These are phyloP conservation scores for Ammodytes dubius DNA, from an alignment of 2,113 vertebrate genomes.

Conservation along the genomic window DNA sequence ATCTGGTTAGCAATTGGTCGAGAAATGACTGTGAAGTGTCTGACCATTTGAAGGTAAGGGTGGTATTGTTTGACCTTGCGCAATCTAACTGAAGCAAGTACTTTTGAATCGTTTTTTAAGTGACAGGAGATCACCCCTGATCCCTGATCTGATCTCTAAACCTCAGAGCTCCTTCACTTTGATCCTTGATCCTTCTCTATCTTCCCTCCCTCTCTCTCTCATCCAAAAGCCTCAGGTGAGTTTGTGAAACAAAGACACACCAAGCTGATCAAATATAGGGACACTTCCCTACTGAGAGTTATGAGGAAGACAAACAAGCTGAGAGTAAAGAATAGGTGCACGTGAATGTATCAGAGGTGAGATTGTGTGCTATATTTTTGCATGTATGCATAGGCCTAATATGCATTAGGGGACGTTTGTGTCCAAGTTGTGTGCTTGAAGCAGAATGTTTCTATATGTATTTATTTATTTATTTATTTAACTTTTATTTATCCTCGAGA, in stretches of 20 bases:
- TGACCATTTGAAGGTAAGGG: neutral
- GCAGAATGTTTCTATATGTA: neutral
- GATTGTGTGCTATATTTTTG: neutral
- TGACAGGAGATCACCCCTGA: constrained; percentile 23
- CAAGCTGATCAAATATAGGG: constrained; percentile 47
- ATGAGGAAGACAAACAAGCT: neutral
- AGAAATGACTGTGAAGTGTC: neutral
- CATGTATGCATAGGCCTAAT: neutral
- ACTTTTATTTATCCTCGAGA: too few species aligned
- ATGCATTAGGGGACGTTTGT: neutral
- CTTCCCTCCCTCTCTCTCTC: neutral
- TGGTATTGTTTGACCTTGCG: constrained; percentile 14
- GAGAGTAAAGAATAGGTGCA: neutral
- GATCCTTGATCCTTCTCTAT: constrained; percentile 45
- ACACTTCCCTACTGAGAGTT: constrained; percentile 2
- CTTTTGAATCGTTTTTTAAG: constrained; percentile 13
- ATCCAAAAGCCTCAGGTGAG: constrained; percentile 25
- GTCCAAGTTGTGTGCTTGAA: neutral
- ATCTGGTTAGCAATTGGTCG: neutral
- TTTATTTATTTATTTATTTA: too few species aligned
- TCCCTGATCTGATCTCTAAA: constrained; percentile 29
- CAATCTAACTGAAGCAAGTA: constrained; percentile 30
- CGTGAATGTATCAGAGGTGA: neutral
- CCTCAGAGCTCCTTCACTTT: constrained; percentile 29
- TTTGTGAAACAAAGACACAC: constrained; percentile 39